These are phyloP conservation scores for Zhengitettix transpicula DNA, from an alignment of 2,888 invertebrate genomes.

Conservation along the genomic window DNA sequence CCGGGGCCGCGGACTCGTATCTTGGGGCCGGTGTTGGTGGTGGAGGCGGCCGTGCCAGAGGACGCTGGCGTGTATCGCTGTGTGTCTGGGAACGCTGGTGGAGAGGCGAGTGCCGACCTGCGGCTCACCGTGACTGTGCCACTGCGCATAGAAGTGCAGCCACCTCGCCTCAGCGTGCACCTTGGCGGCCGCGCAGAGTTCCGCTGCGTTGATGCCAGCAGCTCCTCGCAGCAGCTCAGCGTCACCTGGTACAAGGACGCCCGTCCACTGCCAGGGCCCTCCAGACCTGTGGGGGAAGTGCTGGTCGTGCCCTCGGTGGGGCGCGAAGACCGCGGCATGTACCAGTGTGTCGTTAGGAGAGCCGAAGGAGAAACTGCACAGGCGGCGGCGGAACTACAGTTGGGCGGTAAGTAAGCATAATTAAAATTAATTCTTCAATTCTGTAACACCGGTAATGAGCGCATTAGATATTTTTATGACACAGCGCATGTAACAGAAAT, in stretches of 20 bases:
- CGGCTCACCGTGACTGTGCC: conserved; percentile 47
- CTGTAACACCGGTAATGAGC: too few species aligned
- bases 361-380: conserved; percentile 60
- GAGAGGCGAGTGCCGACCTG: conserved; percentile 51
- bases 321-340: conserved; percentile 58
- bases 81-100: conserved; percentile 49
- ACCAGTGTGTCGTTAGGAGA: conserved; percentile 54
- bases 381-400: conserved; percentile 54
- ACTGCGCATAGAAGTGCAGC: conserved; percentile 38
- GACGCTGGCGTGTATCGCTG: conserved; percentile 53
- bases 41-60: conserved; percentile 52
- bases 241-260: conserved; percentile 29
- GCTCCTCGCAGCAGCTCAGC: conserved; percentile 12
- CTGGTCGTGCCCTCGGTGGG: conserved; percentile 47
- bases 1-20: conserved; percentile 47
- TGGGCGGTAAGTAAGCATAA: conserved; percentile 40
- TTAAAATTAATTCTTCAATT: too few species aligned
- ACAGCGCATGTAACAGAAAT: too few species aligned
- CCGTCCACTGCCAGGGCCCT: conserved; percentile 44
- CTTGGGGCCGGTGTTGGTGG: conserved; percentile 48
- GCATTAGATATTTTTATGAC: too few species aligned
- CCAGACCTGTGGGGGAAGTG: conserved; percentile 40
- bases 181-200: conserved; percentile 60
- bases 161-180: conserved; percentile 49
- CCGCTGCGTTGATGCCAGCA: conserved; percentile 34